phyloP scores from a whole-genome alignment of 2,797 vertebrate species.

The Todus mexicanus region DNA sequence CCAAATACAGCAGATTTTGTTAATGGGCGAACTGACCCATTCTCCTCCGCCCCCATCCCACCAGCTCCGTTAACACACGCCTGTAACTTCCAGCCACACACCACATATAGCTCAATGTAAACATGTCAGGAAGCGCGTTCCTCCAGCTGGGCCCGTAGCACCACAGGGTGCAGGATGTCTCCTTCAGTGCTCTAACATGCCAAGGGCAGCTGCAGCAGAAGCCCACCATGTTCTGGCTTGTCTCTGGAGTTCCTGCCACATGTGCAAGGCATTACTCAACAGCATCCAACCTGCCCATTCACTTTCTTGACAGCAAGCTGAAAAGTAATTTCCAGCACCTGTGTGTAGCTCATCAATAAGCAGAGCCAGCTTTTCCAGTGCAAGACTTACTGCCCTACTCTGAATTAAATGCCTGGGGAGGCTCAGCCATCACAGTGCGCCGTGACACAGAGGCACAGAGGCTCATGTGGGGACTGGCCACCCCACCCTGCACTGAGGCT shows the following conservation, averaged over 20 bases:
- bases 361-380: not conserved
- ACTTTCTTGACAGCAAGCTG: not conserved
- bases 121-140: fast-evolving
- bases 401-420: not conserved
- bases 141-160: not conserved
- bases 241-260: not conserved
- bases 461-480: not conserved
- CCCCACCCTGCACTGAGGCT: not conserved
- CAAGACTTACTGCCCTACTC: not conserved
- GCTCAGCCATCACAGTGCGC: not conserved
- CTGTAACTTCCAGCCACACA: not conserved
- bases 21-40: too few species aligned
- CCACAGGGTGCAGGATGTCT: too few species aligned
- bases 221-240: not conserved
- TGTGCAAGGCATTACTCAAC: not conserved
- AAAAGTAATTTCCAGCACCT: not conserved
- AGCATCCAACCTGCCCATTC: not conserved
- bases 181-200: not conserved
- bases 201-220: not conserved
- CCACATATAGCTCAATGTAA: not conserved
- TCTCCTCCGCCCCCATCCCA: not conserved
- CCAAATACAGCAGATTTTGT: not conserved
- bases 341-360: not conserved
- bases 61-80: too few species aligned
- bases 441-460: too few species aligned